Percentiles rank a stretch among this genome's conserved stretches.
phyloP scores from a whole-genome alignment of 2,888 invertebrate genomes.

The Beris morrisii region DNA sequence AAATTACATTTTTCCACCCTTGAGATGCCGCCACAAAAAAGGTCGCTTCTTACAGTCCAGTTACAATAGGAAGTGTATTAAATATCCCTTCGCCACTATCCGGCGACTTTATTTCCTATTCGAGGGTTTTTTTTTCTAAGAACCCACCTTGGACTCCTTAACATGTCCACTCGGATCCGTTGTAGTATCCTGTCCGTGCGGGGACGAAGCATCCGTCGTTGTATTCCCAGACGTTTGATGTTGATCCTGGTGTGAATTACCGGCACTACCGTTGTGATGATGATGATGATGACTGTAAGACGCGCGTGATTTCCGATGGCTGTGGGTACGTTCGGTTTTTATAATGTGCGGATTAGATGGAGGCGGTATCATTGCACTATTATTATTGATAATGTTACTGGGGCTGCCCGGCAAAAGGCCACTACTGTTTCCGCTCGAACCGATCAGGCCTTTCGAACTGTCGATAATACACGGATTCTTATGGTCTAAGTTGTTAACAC shows the following conservation, averaged over 20 bases:
- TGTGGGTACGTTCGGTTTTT: slow-evolving; percentile 30
- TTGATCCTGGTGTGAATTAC: background rate
- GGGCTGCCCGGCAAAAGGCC: slow-evolving; percentile 10
- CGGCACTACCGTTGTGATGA: slow-evolving; percentile 13
- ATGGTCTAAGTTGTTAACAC: slow-evolving; percentile 9
- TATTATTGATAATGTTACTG: slow-evolving; percentile 6
- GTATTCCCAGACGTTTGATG: slow-evolving; percentile 22
- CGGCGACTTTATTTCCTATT: too few species aligned
- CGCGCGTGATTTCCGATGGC: slow-evolving; percentile 44
- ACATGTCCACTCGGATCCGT: slow-evolving; percentile 30
- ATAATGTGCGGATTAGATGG: slow-evolving; percentile 21
- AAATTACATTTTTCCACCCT: too few species aligned
- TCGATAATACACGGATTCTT: slow-evolving; percentile 14
- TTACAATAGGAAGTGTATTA: too few species aligned
- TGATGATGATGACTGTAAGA: slow-evolving; percentile 43
- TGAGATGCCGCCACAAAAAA: too few species aligned
- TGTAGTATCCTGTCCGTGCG: slow-evolving; percentile 18
- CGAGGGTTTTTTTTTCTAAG: too few species aligned
- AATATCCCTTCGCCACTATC: too few species aligned
- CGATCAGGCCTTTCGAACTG: slow-evolving; percentile 8
- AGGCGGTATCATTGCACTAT: background rate
- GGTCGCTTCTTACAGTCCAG: too few species aligned
- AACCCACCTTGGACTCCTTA: slow-evolving; percentile 37
- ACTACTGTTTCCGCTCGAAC: slow-evolving; percentile 9
- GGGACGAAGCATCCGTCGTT: slow-evolving; percentile 1